A percentile compares a stretch with the other conserved stretches of the same genome.
Conservation (phyloP, 2,888 invertebrate genomes). For the Orthosia gothica region DNA sequence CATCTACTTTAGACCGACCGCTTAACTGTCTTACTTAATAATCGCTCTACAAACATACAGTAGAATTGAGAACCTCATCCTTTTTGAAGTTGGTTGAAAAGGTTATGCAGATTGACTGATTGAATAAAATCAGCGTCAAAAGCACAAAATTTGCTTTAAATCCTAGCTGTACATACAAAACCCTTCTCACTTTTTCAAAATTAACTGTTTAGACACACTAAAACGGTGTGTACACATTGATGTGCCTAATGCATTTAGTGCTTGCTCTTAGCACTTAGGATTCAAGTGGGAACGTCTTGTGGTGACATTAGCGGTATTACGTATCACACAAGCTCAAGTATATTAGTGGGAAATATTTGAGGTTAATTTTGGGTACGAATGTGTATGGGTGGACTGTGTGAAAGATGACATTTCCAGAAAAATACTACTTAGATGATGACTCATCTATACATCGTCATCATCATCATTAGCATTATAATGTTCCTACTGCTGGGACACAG, state of each 20-base stretch:
- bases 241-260: slow-evolving; percentile 18
- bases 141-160: background rate
- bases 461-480: too few species aligned
- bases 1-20: too few species aligned
- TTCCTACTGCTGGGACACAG: too few species aligned
- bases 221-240: slow-evolving; percentile 10
- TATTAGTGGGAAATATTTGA: background rate
- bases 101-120: too few species aligned
- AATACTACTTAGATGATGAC: too few species aligned
- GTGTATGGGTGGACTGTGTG: too few species aligned
- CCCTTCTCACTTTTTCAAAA: background rate
- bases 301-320: slow-evolving; percentile 15
- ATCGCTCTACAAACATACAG: too few species aligned
- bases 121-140: background rate
- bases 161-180: background rate
- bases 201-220: background rate
- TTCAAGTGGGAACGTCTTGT: slow-evolving; percentile 5
- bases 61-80: too few species aligned
- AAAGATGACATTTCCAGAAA: too few species aligned
- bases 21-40: too few species aligned
- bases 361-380: background rate
- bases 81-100: too few species aligned
- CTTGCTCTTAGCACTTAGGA: slow-evolving; percentile 32
- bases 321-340: background rate
- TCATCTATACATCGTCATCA: too few species aligned